Evolutionary conservation across 2,797 vertebrate genomes (phyloP).

Genomic region (Melopsittacus undulatus): DNA sequence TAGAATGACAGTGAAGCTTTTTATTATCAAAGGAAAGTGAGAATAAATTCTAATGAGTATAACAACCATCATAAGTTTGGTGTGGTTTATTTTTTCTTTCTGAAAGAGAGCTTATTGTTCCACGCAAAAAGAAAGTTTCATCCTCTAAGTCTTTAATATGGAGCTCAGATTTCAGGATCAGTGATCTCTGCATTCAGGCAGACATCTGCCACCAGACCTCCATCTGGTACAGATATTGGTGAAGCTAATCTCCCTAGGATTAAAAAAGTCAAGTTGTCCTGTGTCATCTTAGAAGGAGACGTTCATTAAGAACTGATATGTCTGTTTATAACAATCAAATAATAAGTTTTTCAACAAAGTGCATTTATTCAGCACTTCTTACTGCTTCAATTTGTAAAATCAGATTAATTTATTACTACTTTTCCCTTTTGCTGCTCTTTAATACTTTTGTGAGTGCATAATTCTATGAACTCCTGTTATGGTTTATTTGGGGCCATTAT

Average conservation of each 20-base stretch:
- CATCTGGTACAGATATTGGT: slow-evolving; percentile 39
- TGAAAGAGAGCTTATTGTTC: not conserved
- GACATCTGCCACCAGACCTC: slow-evolving; percentile 58
- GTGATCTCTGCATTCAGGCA: slow-evolving; percentile 4
- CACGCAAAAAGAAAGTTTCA: not conserved
- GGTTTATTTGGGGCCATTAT: not conserved
- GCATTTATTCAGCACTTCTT: not conserved
- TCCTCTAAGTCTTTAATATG: not conserved
- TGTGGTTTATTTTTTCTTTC: not conserved
- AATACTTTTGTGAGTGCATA: not conserved
- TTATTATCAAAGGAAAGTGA: not conserved
- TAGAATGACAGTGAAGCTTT: not conserved
- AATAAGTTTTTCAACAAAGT: not conserved
- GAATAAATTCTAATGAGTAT: not conserved
- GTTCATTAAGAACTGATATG: not conserved
- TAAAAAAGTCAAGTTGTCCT: not conserved
- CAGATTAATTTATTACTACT: not conserved
- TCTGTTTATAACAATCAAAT: not conserved
- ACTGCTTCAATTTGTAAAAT: not conserved
- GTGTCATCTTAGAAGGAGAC: not conserved
- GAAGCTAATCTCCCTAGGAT: slow-evolving; percentile 7
- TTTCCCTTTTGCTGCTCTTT: not conserved
- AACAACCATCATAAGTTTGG: not conserved
- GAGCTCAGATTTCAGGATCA: slow-evolving; percentile 29
- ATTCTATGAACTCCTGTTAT: not conserved